Conservation (phyloP, 1,140 invertebrate species). For the Rhyacophila brunnea region DNA sequence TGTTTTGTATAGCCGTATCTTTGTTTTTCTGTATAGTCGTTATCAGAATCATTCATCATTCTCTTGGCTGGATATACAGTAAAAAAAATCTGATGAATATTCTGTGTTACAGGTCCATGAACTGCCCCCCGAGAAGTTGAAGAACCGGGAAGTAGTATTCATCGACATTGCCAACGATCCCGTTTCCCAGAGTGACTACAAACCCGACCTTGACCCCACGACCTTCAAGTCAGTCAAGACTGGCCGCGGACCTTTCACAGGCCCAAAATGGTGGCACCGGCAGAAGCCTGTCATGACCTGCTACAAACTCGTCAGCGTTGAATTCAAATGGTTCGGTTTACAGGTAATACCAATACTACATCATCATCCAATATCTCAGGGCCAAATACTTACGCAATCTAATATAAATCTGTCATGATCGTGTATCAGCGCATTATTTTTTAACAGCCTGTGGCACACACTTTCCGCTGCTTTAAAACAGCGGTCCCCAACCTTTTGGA, state of each 20-base stretch:
- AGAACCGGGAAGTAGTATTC: conserved; percentile 81
- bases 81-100: too few relatives aligned
- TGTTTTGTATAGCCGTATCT: too few relatives aligned
- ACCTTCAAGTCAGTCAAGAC: conserved; percentile 93
- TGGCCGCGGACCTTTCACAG: conserved; percentile 85
- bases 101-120: conserved; percentile 81
- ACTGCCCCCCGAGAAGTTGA: conserved; percentile 83
- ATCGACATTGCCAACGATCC: conserved; percentile 97
- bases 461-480: too few relatives aligned
- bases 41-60: too few relatives aligned
- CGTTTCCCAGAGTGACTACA: conserved; percentile 79
- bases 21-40: too few relatives aligned
- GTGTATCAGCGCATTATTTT: too few relatives aligned
- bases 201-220: conserved; percentile 77
- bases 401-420: too few relatives aligned
- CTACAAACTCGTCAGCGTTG: conserved; percentile 96
- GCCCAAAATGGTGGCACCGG: conserved; percentile 77
- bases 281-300: conserved; percentile 94
- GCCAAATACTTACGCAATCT: too few relatives aligned
- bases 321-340: conserved; percentile 99
- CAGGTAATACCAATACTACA: conserved; percentile 62
- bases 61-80: too few relatives aligned
- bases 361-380: too few relatives aligned
- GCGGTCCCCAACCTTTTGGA: too few relatives aligned
- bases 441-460: too few relatives aligned